Percentiles rank a stretch among this genome's conserved stretches.
These are phyloP conservation scores for Dolomedes plantarius DNA, from an alignment of 2,888 invertebrate species.

Conservation along the genomic window DNA sequence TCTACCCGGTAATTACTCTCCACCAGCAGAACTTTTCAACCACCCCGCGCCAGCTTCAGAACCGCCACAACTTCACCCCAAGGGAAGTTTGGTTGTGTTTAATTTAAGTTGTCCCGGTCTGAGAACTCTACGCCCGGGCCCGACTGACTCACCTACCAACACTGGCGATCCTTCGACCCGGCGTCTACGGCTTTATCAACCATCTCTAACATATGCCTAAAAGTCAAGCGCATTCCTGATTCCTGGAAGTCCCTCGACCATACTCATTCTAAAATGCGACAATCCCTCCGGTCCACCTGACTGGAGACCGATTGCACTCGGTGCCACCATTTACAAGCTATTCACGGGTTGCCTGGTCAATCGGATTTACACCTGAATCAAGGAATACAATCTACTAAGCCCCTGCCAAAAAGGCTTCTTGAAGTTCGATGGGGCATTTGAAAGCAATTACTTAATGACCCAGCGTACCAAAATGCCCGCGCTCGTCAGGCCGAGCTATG, in stretches of 20 bases:
- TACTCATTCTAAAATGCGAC: background rate
- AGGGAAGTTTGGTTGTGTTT: background rate
- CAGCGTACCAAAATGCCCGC: too few species aligned
- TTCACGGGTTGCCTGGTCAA: too few species aligned
- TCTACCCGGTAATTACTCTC: too few species aligned
- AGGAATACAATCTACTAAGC: background rate
- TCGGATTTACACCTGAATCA: background rate
- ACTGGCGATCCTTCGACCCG: conserved; percentile 2
- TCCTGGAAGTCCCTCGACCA: background rate
- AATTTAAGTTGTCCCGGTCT: background rate
- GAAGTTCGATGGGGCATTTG: conserved; percentile 10
- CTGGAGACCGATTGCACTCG: too few species aligned
- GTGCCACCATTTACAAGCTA: too few species aligned
- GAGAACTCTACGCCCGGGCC: conserved; percentile 22
- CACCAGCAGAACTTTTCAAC: too few species aligned
- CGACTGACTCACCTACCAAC: background rate
- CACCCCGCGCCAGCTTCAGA: background rate
- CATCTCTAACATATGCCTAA: background rate
- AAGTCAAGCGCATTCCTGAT: background rate
- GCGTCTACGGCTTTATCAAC: background rate
- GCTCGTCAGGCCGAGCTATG: too few species aligned
- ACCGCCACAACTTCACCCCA: background rate
- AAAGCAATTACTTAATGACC: too few species aligned
- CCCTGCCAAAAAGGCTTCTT: background rate
- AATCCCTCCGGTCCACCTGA: background rate